Conservation (phyloP, 2,113 vertebrate genomes). For the Dromiciops gliroides region DNA sequence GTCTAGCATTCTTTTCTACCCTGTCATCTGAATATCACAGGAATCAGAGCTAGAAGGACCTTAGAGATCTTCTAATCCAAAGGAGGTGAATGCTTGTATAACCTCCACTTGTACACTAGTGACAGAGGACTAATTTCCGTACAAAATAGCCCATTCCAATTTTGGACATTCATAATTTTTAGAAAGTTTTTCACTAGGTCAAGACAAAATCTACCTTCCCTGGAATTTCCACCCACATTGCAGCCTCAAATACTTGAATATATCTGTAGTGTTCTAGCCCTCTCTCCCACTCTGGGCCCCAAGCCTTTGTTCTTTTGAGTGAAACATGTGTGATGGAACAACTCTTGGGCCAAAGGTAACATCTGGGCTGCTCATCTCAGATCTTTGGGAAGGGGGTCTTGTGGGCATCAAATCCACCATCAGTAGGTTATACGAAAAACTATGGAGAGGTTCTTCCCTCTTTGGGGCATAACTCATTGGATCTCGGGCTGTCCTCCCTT, state of each 20-base stretch:
- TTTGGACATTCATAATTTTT: background rate
- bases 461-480: background rate
- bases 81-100: background rate
- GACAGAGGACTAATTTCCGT: background rate
- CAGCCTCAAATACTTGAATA: background rate
- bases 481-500: background rate
- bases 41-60: background rate
- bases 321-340: background rate
- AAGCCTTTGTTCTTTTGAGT: background rate
- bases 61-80: background rate
- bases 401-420: background rate
- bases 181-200: background rate
- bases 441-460: background rate
- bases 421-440: background rate
- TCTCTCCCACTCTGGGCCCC: accelerated
- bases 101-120: background rate
- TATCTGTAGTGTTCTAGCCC: background rate
- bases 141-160: background rate
- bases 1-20: background rate
- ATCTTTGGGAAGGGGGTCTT: background rate
- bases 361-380: background rate
- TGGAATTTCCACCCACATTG: background rate
- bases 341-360: background rate
- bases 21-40: background rate
- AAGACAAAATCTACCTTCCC: background rate